Base-by-base conservation (phyloP, 2,113 vertebrate species). In the Neodon shergylaensis region DNA sequence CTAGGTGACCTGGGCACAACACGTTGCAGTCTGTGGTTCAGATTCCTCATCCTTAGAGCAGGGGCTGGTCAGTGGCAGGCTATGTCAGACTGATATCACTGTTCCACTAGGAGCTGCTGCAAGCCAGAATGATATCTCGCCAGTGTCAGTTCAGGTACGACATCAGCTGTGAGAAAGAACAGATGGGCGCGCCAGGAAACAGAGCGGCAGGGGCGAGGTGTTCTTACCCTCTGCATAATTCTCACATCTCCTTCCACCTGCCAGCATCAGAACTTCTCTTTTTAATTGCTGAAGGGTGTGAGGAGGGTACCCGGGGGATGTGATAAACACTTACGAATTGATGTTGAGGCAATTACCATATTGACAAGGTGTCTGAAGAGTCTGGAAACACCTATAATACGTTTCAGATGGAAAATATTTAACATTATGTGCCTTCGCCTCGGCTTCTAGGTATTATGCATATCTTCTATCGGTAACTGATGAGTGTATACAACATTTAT, bases 351-450 rank as follows among this genome's bases (percentile, higher is more conserved):
- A 28, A 72, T 70, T 44, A 77, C 19, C 65, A 7, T 91, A 39
- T 70, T 68, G 42, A 54, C 28, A 77, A 49, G 68, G 28, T 65
- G 39, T n/a, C 16, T 1, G 4, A 3, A 81, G 61, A 44, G 28
- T 86, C 61, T 78, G 52, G 47, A 87, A 94, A 74, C 81, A 82
- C 28, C 68, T 49, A n/a, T 44, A 42, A 72, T 36, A 58, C 58
- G 33, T 78, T 49, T 91, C 65, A 42, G 22, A 12, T 70, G 73
- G 58, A 74, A 96, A 68, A 84, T 91, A 61, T 52, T 72, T 93
- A 70, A 66, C 7, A 73, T 47, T 89, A 16, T 16, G 42, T 65
- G 47, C 28, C 78, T 68, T 92, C 5, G 16, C 54, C 9, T 28
- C 31, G 77, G 68, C 68, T 82, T 92, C 85, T 68, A 19, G 28